Evolutionary conservation across 2,113 vertebrate species (phyloP), one percentile per base, ranked within the genome.

Genomic region (Puma concolor): DNA sequence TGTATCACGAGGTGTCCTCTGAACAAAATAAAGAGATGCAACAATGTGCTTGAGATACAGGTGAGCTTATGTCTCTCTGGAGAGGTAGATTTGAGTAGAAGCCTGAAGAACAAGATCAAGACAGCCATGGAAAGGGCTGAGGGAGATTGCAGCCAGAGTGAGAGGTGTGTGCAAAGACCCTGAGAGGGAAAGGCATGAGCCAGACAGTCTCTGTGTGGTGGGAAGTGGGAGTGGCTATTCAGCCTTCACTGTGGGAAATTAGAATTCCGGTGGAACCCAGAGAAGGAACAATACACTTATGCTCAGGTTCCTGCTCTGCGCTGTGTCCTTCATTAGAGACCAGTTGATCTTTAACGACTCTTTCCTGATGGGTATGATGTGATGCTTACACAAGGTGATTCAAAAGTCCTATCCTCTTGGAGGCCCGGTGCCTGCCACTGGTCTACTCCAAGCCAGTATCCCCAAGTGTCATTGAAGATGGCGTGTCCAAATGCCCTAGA

Each of bases 251-350:
- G 4, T 5, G 29, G 93, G n/a, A 77, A 25, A n/a, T 38, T 1
- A 8, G 0, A 16, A 15, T 57, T 5, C 14, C 12, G 0, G 8
- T 14, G 38, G 14, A 33, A 63, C 16, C 1, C 19, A 66, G 9
- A 0, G 8, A 60, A 50, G 29, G 38, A 50, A 9, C 2, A 52
- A 7, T 0, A 31, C 36, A 9, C 50, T n/a, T 2, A 0, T 33
- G 10, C 84, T n/a, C 7, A 7, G 8, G 5, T 4, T 25, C 8
- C 86, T 67, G 38, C 12, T 21, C 29, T 77, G 25, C 7, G 21
- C 80, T 13, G 0, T 19, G n/a, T 64, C 54, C n/a, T 77, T 67
- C 16, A 9, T 3, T 12, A 54, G 57, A 72, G 1, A 2, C 23
- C 44, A 29, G 9, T n/a, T 80, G 38, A 67, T 38, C 15, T 69